Evolutionary conservation across 2,113 vertebrate genomes (phyloP).

Genomic region (Chunga burmeisteri): DNA sequence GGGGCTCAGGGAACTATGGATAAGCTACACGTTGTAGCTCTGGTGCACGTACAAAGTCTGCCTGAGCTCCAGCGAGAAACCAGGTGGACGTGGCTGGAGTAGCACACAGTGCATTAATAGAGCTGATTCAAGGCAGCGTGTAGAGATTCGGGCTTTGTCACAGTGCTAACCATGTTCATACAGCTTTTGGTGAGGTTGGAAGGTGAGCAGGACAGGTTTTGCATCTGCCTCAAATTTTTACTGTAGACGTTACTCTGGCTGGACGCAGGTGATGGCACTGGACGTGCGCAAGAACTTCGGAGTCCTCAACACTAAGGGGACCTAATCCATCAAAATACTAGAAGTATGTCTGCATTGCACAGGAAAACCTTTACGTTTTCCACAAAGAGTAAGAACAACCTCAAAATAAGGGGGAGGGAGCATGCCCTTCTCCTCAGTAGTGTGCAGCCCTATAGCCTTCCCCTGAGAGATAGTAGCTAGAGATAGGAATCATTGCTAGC

Average conservation of each 20-base stretch:
- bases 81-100: background rate
- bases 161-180: slow-evolving; percentile 18
- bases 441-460: background rate
- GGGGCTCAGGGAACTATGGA: background rate
- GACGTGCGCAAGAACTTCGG: background rate
- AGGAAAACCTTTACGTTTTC: background rate
- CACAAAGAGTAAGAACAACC: background rate
- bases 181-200: slow-evolving; percentile 19
- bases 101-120: background rate
- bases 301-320: background rate
- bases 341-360: background rate
- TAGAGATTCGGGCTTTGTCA: slow-evolving; percentile 27
- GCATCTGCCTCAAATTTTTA: background rate
- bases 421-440: background rate
- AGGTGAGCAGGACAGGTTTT: background rate
- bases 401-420: background rate
- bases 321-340: background rate
- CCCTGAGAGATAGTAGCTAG: slow-evolving; percentile 10
- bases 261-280: background rate
- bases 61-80: background rate
- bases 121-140: background rate
- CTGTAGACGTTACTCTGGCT: background rate
- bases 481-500: background rate
- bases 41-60: background rate
- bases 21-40: background rate